Evolutionary conservation across 2,113 vertebrate genomes (phyloP), one percentile per base, ranked within the genome.

Genomic region (Chaetodon trifascialis): DNA sequence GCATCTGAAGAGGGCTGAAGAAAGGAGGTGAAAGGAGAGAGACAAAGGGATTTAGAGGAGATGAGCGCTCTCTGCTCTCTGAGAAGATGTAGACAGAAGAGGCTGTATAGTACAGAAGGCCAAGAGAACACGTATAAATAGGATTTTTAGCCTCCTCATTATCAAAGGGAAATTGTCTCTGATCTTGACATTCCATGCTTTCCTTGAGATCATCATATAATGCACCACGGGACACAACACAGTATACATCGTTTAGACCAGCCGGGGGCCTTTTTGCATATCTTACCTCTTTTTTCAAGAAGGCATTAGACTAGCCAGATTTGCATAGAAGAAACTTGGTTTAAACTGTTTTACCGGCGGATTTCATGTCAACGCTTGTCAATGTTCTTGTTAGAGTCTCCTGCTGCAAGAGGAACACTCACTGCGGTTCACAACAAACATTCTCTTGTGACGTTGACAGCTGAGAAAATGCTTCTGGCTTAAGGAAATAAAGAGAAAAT

Each of bases 31-130:
- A 82, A 73, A 82, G 47, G 73, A 81, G 38, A 63, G 47, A 85
- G 72, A 87, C 82, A 74, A 73, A 69, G 30, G 82, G 80, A 78
- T 84, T 86, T 79, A 70, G 66, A 69, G 73, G 58, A 64, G 83
- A 80, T 38, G 60, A 83, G 55, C 0, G 3, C 49, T 68, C 47
- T 54, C 72, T 87, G 40, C 63, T 78, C 73, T 38, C 64, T 12
- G 56, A 81, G 67, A 71, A 59, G 59, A 88, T 36, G 38, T 0
- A 7, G 46, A 54, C 52, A 64, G 36, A 73, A 46, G 60, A 79
- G 68, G 42, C 12, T 10, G 40, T 36, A 25, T 0, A 14, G 23
- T 8, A 42, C 23, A 51, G n/a, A 10, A 25, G 52, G 17, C 56
- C 19, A 21, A 46, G 52, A 85, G 42, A 51, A 75, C 36, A 70